Base-by-base conservation (phyloP, 2,888 invertebrate species). In the Tetanocera ferruginea region DNA sequence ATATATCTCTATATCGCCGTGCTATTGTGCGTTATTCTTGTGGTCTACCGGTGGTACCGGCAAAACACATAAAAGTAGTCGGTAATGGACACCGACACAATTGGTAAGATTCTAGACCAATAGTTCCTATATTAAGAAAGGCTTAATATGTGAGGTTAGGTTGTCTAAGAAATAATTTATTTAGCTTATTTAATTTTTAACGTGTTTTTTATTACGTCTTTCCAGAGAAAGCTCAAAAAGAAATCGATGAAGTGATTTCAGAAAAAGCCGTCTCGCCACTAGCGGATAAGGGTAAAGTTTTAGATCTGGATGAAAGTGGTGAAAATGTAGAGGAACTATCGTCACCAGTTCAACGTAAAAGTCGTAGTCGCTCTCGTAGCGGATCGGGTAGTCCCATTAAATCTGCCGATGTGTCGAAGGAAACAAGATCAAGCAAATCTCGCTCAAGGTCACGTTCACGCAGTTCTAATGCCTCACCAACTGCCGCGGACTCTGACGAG, bases 391-490 rank as follows among this genome's bases (percentile, higher is more conserved):
- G 73, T 19, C 34, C 73, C 25, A 51, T 67, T 3, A 43, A 72
- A 19, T 57, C 60, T n/a, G 72, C 70, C 9, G 79, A 78, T 51
- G 14, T 52, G 9, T 76, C 71, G 4, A 67, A 52, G 51, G 76
- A 78, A 8, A 64, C 69, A 2, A 69, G 76, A 6, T 66, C 73
- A 25, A 80, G 71, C 28, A 81, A 80, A 64, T 81, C 81, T 14
- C 76, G 70, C 17, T 82, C 84, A n/a, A 79, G 82, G 76, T 81
- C 85, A n/a, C 81, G 79, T 55, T 81, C 83, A 3, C 79, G 64
- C 6, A 81, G 80, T 43, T 62, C 81, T 31, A 80, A 80, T 76
- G 52, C 67, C 14, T 78, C 75, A 17, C 19, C 67, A 31, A 34
- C 8, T 9, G 67, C n/a, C 34, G 55, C 55, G 25, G 55, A 28